Evolutionary conservation across 2,113 vertebrate species (phyloP).

Genomic region (Seriola quinqueradiata): DNA sequence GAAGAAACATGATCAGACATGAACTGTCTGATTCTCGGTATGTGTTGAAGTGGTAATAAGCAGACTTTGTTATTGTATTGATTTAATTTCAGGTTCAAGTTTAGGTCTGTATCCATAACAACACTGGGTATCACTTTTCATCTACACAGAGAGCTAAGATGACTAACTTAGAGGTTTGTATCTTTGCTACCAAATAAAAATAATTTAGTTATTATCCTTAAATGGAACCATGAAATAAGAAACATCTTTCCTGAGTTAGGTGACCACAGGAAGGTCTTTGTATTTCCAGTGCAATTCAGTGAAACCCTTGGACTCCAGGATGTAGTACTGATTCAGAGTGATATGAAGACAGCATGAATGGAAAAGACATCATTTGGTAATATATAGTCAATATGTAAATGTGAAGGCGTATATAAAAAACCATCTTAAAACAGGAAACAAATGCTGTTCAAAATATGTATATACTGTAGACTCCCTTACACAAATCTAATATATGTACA

Average conservation of each 20-base stretch:
- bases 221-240: neutral
- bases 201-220: too few relatives aligned
- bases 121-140: neutral
- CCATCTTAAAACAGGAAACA: neutral
- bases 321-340: neutral
- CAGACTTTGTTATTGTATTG: neutral
- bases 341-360: neutral
- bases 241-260: neutral
- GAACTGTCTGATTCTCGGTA: neutral
- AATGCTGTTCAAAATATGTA: neutral
- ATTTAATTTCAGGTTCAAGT: too few relatives aligned
- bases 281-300: neutral
- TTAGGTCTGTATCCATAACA: neutral
- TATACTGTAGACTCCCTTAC: too few relatives aligned
- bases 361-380: neutral
- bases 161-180: neutral
- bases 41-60: too few relatives aligned
- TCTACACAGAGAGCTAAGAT: neutral
- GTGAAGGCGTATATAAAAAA: neutral
- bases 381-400: neutral
- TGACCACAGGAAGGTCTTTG: neutral
- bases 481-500: too few relatives aligned
- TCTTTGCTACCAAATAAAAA: too few relatives aligned
- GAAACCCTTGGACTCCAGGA: neutral
- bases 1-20: neutral